Evolutionary conservation across 2,113 vertebrate genomes (phyloP).

Genomic region (Polypterus bichir): DNA sequence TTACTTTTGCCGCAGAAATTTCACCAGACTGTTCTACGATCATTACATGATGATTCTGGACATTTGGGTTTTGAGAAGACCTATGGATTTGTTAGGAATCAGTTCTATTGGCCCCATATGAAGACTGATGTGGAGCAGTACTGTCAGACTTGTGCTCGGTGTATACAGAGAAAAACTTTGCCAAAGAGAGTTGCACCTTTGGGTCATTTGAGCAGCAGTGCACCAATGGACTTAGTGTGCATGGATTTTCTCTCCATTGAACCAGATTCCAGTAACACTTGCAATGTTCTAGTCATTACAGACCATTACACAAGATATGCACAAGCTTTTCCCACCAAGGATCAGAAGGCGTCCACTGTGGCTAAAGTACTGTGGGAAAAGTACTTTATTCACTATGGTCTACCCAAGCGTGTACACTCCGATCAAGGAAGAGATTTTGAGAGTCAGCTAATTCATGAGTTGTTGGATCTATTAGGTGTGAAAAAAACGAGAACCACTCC

Average conservation of each 20-base stretch:
- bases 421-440: background rate
- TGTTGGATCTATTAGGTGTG: background rate
- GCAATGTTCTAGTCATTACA: background rate
- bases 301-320: slow-evolving; percentile 4
- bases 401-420: background rate
- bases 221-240: background rate
- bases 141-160: slow-evolving; percentile 7
- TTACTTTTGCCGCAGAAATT: slow-evolving; percentile 10
- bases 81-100: slow-evolving; percentile 5
- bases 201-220: slow-evolving; percentile 8
- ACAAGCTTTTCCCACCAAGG: slow-evolving; percentile 5
- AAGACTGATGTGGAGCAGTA: slow-evolving; percentile 7
- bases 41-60: slow-evolving; percentile 11
- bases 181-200: slow-evolving; percentile 5
- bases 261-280: slow-evolving; percentile 7
- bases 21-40: slow-evolving; percentile 2
- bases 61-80: slow-evolving; percentile 8
- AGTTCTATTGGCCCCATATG: slow-evolving; percentile 12
- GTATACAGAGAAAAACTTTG: slow-evolving; percentile 2
- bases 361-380: slow-evolving; percentile 6
- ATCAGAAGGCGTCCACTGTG: slow-evolving; percentile 1
- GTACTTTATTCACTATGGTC: background rate
- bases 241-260: background rate
- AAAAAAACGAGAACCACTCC: background rate
- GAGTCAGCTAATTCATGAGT: background rate